Evolutionary conservation across 2,113 vertebrate genomes (phyloP), one percentile per base, ranked within the genome.

Genomic region (Rhodinocichla rosea): DNA sequence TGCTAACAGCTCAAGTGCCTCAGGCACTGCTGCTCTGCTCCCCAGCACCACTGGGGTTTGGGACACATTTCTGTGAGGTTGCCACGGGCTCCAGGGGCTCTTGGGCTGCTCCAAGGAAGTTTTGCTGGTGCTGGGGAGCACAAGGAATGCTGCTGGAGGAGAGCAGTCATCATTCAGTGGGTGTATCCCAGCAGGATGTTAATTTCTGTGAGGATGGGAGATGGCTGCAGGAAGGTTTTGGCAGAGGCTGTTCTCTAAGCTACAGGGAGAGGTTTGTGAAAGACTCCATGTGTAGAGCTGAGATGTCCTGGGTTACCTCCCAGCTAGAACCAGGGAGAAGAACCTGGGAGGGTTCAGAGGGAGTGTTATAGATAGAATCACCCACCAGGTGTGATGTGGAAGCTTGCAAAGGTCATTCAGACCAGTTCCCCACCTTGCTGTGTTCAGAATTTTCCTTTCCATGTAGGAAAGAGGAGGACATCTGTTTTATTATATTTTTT

Each of bases 291-390:
- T 9, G 9, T 30, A 30, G 26, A 63, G 44, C 9, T 83, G 75
- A 33, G 47, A 24, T 86, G 40, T 32, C 11, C 27, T 86, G 62
- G 11, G 9, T 76, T 47, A n/a, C 13, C 15, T 79, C 55, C 24
- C 28, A n/a, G 1, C 6, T 30, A 7, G 30, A 44, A 27, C 11
- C 28, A 33, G 33, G 28, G 35, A 15, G 26, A 70, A 57, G 78
- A 42, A 62, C 9, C 11, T 63, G 44, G 28, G 11, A 16, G 11
- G 26, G 10, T 35, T 86, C 22, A 59, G 24, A 73, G 53, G 18
- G 20, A 60, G 12, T 30, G 10, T 9, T 6, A 10, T 37, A 7
- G 1, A 0, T 13, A 9, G 0, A 7, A 13, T 53, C 17, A 37
- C 6, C 22, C 9, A 52, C 3, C 6, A 40, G 28, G 1, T 74